phyloP scores from a whole-genome alignment of 2,888 invertebrate species.

The Chironomus tentans region DNA sequence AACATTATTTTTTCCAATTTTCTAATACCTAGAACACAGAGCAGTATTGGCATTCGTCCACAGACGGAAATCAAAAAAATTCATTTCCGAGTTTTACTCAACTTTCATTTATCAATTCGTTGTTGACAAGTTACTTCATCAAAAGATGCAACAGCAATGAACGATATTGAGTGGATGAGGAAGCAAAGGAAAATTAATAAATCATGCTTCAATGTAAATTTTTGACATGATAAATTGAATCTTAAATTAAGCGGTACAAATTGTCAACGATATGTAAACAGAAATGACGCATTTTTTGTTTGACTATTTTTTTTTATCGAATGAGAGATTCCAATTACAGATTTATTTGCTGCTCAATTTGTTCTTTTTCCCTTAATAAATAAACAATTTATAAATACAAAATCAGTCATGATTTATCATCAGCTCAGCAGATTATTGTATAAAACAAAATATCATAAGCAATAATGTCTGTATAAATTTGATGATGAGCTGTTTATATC shows the following conservation, averaged over 20 bases:
- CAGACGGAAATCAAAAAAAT: background rate
- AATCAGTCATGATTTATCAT: too few relatives aligned
- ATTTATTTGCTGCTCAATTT: background rate
- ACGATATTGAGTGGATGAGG: background rate
- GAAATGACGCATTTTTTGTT: background rate
- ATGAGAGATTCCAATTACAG: background rate
- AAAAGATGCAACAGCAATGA: background rate
- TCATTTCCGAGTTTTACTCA: background rate
- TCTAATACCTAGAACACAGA: too few relatives aligned
- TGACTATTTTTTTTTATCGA: background rate
- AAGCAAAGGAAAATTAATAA: background rate
- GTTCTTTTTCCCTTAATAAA: background rate
- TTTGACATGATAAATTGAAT: background rate
- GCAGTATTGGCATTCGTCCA: background rate
- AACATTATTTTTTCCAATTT: too few relatives aligned
- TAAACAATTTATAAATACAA: background rate
- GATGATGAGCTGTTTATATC: too few relatives aligned
- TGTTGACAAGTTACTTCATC: background rate
- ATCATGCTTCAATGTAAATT: background rate
- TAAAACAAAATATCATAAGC: too few relatives aligned
- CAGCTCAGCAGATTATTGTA: too few relatives aligned
- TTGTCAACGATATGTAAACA: background rate
- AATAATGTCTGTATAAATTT: too few relatives aligned
- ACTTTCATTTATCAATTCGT: background rate
- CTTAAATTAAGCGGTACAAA: background rate